These are phyloP conservation scores for Palloptera scutellata DNA, from an alignment of 2,888 invertebrate genomes.

Conservation along the genomic window DNA sequence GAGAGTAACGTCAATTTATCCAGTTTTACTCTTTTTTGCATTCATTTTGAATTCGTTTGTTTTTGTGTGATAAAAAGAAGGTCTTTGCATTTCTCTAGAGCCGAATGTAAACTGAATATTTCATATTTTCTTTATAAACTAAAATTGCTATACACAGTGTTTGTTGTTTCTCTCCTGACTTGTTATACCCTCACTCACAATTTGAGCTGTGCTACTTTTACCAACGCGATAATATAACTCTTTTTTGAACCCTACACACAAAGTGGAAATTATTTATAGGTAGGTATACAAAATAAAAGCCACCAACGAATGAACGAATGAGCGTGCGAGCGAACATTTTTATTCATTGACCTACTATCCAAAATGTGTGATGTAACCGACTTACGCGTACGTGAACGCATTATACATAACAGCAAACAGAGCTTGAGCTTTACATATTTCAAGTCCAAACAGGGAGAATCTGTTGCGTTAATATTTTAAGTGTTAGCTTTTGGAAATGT, in stretches of 20 bases:
- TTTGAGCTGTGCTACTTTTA: neutral
- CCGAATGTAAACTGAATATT: neutral
- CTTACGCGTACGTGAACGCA: constrained; percentile 35
- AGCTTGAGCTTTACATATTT: constrained; percentile 31
- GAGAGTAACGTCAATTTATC: neutral
- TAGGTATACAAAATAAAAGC: no score
- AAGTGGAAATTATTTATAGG: no score
- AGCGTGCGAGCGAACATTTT: no score
- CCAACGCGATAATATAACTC: no score
- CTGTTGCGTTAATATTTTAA: constrained; percentile 29
- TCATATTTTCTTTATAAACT: constrained; percentile 18
- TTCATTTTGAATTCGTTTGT: constrained; percentile 5
- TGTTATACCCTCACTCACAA: neutral
- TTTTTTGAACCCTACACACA: no score
- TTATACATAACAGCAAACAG: constrained; percentile 35
- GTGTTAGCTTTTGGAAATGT: constrained; percentile 17
- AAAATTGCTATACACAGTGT: no score
- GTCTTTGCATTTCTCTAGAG: neutral
- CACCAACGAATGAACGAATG: no score
- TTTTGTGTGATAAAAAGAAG: neutral
- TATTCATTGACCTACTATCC: constrained; percentile 48
- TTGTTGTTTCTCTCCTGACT: neutral
- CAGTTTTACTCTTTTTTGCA: constrained; percentile 8
- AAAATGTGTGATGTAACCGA: constrained; percentile 46
- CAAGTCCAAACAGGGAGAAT: constrained; percentile 37